These are phyloP conservation scores for Rissa tridactyla DNA, from an alignment of 2,113 vertebrate genomes.

Conservation along the genomic window DNA sequence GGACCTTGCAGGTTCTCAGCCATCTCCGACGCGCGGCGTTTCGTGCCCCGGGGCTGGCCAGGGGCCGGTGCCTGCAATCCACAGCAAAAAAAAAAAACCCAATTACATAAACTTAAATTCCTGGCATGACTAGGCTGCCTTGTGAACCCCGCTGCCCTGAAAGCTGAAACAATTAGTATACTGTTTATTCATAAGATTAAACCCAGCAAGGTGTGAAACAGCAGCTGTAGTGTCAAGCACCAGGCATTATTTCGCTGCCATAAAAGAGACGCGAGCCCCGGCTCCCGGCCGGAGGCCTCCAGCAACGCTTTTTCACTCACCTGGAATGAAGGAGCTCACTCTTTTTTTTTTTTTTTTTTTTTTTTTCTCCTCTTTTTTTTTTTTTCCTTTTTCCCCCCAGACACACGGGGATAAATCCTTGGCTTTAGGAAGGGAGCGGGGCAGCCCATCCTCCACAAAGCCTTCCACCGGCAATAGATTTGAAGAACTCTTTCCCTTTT, in stretches of 20 bases:
- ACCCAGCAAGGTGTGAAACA: conserved; percentile 35
- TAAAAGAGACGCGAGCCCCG: not conserved
- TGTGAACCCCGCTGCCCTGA: conserved; percentile 2
- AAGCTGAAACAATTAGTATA: conserved; percentile 55
- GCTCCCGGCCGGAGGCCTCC: not conserved
- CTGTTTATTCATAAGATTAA: conserved; percentile 57
- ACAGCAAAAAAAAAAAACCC: not conserved
- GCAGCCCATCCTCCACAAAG: not conserved
- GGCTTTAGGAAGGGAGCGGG: not conserved
- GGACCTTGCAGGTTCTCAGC: not conserved
- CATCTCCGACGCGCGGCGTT: not conserved
- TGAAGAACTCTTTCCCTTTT: not conserved
- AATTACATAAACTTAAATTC: conserved; percentile 55
- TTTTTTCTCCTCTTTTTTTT: no score
- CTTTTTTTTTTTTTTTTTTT: no score
- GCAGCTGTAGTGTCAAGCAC: not conserved
- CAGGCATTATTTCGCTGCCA: not conserved
- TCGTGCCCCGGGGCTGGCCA: not conserved
- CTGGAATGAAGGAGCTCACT: not conserved
- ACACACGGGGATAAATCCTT: not conserved
- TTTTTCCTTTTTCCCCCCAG: no score
- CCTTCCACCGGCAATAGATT: not conserved
- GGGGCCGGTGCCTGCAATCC: not conserved
- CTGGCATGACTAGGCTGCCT: conserved; percentile 39
- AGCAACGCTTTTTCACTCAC: not conserved